Evolutionary conservation across 2,113 vertebrate species (phyloP), one percentile per base, ranked within the genome.

Genomic region (Cricetomys ansorgei): DNA sequence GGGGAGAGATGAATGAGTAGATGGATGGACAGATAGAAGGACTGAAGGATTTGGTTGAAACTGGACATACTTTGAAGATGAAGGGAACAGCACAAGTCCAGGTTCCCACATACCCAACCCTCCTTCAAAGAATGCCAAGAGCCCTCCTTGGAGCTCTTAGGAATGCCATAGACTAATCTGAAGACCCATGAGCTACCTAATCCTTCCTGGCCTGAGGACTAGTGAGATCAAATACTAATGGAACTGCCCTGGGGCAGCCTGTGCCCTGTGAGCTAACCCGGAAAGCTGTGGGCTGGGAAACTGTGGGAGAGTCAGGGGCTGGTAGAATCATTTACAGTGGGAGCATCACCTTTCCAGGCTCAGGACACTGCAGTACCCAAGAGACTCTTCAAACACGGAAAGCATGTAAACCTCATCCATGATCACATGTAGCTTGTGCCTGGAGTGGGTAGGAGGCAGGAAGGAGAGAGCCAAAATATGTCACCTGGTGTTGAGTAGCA

Each of bases 331-430:
- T 31, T 69, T 50, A 37, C 23, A 70, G 45, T 34, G 88, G 77
- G 88, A 83, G 34, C 88, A 98, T 98, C 99, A 99, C 99, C 99
- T 99, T 92, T 99, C 98, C 96, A 99, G 96, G 97, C 99, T 98
- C 83, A 99, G 99, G 96, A 99, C 99, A 72, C 99, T 99, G 97
- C 96, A 98, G 98, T 99, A 99, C 5, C 96, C 97, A 83, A 98
- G 92, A 0, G 99, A 98, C 92, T 99, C 98, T 50, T 99, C 99
- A 97, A 99, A 99, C 95, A 99, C 99, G 0, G 99, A 99, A 97
- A 99, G 98, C 99, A 99, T 99, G 98, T 99, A 99, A 96, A 99
- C 97, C 97, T 99, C 99, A 95, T 99, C 99, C 89, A 99, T 97
- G 83, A 99, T 99, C 97, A 99, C 99, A 17, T 99, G 99, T 90